Base-by-base conservation (phyloP, 2,888 invertebrate species). In the Platycheirus albimanus region DNA sequence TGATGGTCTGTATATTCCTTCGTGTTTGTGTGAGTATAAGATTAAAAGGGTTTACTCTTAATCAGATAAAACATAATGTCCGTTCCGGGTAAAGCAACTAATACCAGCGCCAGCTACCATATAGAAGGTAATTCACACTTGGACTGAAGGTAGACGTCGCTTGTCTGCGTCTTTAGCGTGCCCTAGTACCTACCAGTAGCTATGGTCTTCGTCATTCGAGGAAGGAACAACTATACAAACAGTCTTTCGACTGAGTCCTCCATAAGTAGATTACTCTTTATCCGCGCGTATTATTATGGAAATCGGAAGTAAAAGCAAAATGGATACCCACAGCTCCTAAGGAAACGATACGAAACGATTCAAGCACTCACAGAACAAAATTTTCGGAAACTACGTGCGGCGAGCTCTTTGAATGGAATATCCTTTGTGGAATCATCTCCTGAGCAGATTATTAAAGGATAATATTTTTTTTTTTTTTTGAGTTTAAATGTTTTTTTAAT, bases 281-380 rank as follows among this genome's bases (percentile, higher is more conserved):
- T 77, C 58, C 80, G 76, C n/a, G n/a, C 76, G 71, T 30, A 71
- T 81, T 81, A 81, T 76, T 76, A 81, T 81, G 77, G 71, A 77
- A 77, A 81, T 81, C 71, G 47, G 61, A 71, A 77, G 76, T 76
- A 61, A 67, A 71, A 41, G 66, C 38, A 61, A 20, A 61, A 71
- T 45, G 61, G 52, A 64, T 76, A 54, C 61, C 6, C 43, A 6
- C n/a, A n/a, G n/a, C n/a, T n/a, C n/a, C n/a, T n/a, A n/a, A n/a
- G n/a, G n/a, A n/a, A n/a, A n/a, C 24, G 45, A 13, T 54, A 61
- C n/a, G 11, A 58, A 71, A 49, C 30, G 41, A 47, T 5, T 20
- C 24, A 24, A 24, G 24, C 24, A 24, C 24, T n/a, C n/a, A n/a
- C n/a, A n/a, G n/a, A n/a, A n/a, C 3, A n/a, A 24, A 24, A 3